A percentile compares a stretch with the other conserved stretches of the same genome.
phyloP scores from a whole-genome alignment of 2,797 vertebrate species.

The Echeneis naucrates region DNA sequence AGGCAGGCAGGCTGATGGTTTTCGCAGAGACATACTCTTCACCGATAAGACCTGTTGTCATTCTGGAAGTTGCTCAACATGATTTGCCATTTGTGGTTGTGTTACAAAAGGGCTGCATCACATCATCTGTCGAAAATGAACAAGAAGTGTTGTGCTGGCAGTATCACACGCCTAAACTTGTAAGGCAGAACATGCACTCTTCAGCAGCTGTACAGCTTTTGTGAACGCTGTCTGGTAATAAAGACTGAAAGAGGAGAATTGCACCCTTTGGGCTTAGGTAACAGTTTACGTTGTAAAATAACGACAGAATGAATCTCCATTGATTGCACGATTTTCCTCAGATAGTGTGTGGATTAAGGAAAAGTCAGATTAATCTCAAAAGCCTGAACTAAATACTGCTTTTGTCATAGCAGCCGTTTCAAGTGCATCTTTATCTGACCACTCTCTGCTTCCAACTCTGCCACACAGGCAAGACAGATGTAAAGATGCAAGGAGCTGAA shows the following conservation, averaged over 20 bases:
- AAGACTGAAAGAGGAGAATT: constrained; percentile 25
- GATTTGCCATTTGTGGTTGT: constrained; percentile 48
- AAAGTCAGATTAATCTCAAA: constrained; percentile 5
- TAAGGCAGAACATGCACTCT: constrained; percentile 7
- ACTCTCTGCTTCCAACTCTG: constrained; percentile 58
- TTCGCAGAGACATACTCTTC: constrained; percentile 51
- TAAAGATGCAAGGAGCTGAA: constrained; percentile 77
- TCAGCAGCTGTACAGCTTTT: constrained; percentile 8
- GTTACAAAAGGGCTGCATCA: constrained; percentile 50
- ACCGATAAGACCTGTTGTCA: constrained; percentile 57
- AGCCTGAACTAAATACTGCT: constrained; percentile 4
- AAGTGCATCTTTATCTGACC: constrained; percentile 75
- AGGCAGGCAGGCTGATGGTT: constrained; percentile 4
- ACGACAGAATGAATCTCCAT: constrained; percentile 8
- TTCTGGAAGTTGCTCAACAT: constrained; percentile 49
- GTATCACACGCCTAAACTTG: neutral
- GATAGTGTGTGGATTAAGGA: neutral
- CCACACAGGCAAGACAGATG: constrained; percentile 70
- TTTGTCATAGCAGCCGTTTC: constrained; percentile 67
- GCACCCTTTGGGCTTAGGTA: constrained; percentile 18
- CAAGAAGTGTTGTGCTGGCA: neutral
- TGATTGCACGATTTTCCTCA: neutral
- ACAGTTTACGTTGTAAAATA: constrained; percentile 10
- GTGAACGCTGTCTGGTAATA: constrained; percentile 1
- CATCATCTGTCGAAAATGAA: constrained; percentile 28